Evolutionary conservation across 2,797 vertebrate genomes (phyloP), one percentile per base, ranked within the genome.

Genomic region (Pangasius macronema): DNA sequence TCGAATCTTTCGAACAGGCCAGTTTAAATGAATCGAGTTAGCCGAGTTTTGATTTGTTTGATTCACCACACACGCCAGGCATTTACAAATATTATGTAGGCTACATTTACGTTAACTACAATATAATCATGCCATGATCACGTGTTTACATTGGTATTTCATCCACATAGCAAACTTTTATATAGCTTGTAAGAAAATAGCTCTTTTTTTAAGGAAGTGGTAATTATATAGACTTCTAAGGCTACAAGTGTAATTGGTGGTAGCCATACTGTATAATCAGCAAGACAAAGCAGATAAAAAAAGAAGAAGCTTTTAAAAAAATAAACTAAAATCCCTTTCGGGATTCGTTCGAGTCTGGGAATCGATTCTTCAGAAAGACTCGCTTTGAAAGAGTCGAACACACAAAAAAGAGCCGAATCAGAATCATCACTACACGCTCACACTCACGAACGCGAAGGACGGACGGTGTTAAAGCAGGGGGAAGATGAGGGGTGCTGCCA

Each of bases 401-500:
- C 14, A 53, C 49, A 59, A 49, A 10, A 61, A 27, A 22, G 84
- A 80, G 70, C 46, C 85, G 85, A 68, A 30, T 86, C 85, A 7
- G 46, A 39, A 2, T 53, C 75, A 68, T 67, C 57, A n/a, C 27
- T 72, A 76, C 80, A 51, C 86, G 30, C 42, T 55, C 22, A 46
- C 53, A 4, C 80, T 7, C 79, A 53, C 80, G 57, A 51, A 51
- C 39, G 39, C 42, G 20, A 61, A 57, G 61, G 53, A 82, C 77
- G 33, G 27, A 72, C 80, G 68, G 49, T 80, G 49, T 42, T 30
- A 39, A 79, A 88, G 67, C 73, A 85, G 93, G 87, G 88, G 30
- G 14, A 94, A 82, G 93, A 96, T 96, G 96, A 95, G 96, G 93
- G 95, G 95, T 92, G 95, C 93, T 90, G 92, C 92, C 92, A 92